Evolutionary conservation across 92 coral and sea anemone species (phyloP), one percentile per base, ranked within the genome.

Genomic region (Phenganax stokvisi): DNA sequence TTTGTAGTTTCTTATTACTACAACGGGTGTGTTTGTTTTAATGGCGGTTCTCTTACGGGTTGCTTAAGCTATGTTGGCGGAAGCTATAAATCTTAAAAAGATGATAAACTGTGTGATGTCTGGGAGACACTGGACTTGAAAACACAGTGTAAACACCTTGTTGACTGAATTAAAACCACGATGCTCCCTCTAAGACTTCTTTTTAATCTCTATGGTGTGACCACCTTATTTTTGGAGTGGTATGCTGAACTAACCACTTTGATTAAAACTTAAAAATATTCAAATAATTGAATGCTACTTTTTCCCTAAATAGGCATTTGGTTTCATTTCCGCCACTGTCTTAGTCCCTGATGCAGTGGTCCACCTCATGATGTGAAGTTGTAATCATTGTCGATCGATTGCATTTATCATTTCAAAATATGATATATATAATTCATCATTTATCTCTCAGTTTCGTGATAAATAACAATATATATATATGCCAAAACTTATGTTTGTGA

Each of bases 31-130:
- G 1, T 77, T 77, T 37, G 20, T 51, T 29, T 28, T 77, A 1
- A 28, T 60, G 71, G 65, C 8, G n/a, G 17, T 77, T 62, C 20
- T 77, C 12, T 27, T 77, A 2, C 54, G 58, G 56, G 65, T 77
- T 25, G 69, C 81, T 12, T 77, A 69, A 77, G 70, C 81, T 27
- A n/a, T 77, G 54, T 51, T 77, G 8, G 70, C 81, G 51, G 81
- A 77, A 9, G 71, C 81, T 47, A 27, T 15, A 58, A 31, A 44
- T 30, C 20, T 6, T 59, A 77, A 29, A 62, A 77, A 57, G 81
- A 77, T n/a, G 54, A 77, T 11, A 62, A 51, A 7, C n/a, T 27
- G 31, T 77, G 81, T 30, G 71, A 31, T 12, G 0, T 61, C 4
- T 51, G 28, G 69, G 71, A 77, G 2, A 8, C 15, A 17, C 3